Evolutionary conservation across 2,797 vertebrate species (phyloP).

Genomic region (Platalea minor): DNA sequence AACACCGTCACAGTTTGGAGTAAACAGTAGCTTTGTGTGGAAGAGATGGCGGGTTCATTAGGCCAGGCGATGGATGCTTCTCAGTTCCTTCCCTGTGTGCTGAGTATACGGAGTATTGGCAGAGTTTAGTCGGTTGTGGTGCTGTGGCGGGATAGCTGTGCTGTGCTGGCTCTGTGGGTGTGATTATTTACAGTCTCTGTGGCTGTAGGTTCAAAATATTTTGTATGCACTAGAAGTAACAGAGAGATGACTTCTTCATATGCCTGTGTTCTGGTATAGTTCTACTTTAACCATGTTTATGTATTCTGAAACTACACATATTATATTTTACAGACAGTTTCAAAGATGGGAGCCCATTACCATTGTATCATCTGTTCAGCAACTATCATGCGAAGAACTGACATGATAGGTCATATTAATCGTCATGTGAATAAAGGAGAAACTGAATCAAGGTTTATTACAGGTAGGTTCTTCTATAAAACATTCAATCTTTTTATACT

Average conservation of each 20-base stretch:
- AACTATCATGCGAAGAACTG: slow-evolving; percentile 89
- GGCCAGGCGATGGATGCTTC: neutral
- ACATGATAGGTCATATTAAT: slow-evolving; percentile 94
- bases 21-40: neutral
- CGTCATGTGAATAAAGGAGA: slow-evolving; percentile 94
- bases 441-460: slow-evolving; percentile 85
- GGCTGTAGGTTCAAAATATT: neutral
- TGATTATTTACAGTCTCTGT: neutral
- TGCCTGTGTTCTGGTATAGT: neutral
- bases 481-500: neutral
- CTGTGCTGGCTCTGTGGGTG: neutral
- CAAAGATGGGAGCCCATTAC: slow-evolving; percentile 89
- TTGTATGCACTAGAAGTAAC: neutral
- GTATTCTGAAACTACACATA: neutral
- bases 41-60: neutral
- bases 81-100: neutral
- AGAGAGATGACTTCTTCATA: neutral
- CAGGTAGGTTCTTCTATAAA: slow-evolving; percentile 66
- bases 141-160: neutral
- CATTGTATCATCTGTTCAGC: slow-evolving; percentile 95
- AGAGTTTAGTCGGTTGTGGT: too few relatives aligned
- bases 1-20: neutral
- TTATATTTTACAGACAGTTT: slow-evolving; percentile 71
- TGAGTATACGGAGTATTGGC: too few relatives aligned
- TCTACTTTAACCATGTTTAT: neutral